phyloP scores from a whole-genome alignment of 2,888 invertebrate species.

The Chrysina gloriosa region DNA sequence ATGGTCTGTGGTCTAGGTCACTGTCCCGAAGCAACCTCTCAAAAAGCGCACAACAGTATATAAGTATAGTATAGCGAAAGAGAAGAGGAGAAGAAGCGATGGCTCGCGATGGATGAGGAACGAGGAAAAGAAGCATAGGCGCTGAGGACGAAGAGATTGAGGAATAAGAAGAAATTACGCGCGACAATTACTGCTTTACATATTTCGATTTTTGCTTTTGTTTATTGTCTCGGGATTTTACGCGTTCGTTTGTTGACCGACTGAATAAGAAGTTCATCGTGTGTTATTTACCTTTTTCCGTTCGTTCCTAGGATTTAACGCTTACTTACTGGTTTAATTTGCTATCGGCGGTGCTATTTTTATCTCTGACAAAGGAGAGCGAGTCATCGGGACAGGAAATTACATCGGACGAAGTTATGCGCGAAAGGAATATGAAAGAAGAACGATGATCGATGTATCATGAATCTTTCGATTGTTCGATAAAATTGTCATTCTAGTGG shows the following conservation, averaged over 20 bases:
- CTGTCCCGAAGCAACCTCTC: conserved; percentile 64
- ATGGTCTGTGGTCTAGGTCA: conserved; percentile 59
- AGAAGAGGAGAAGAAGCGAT: background rate
- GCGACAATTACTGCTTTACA: conserved; percentile 22
- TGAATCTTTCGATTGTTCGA: too few species aligned
- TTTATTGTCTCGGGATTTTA: conserved; percentile 11
- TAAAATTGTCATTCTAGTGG: too few species aligned
- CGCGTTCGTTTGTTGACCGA: background rate
- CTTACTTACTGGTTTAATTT: conserved; percentile 47
- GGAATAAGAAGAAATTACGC: conserved; percentile 5
- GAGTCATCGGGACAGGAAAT: conserved; percentile 53
- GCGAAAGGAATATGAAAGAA: conserved; percentile 16
- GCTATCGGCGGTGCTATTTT: conserved; percentile 49
- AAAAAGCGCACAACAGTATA: conserved; percentile 44
- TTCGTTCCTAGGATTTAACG: conserved; percentile 18
- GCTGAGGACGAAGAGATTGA: conserved; percentile 18
- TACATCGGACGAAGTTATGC: conserved; percentile 26
- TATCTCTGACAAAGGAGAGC: conserved; percentile 50
- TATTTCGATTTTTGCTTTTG: conserved; percentile 6
- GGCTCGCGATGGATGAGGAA: conserved; percentile 2
- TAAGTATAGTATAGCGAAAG: background rate
- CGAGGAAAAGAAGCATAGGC: background rate
- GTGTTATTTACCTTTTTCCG: conserved; percentile 22
- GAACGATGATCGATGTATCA: too few species aligned
- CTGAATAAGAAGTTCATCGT: background rate